These are phyloP conservation scores for Iphiclides podalirius DNA, from an alignment of 2,888 invertebrate genomes.

Conservation along the genomic window DNA sequence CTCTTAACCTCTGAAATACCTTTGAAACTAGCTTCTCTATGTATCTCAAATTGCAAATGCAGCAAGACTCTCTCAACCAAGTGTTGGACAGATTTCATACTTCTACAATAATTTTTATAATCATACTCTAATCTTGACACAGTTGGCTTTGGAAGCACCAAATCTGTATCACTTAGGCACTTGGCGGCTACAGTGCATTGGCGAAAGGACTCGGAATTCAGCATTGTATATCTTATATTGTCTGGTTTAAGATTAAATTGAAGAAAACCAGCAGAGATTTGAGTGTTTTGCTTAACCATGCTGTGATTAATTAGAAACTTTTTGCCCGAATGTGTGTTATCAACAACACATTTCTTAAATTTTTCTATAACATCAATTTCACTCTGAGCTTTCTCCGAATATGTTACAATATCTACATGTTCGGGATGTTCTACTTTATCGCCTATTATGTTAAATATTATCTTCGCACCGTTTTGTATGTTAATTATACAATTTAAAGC, in stretches of 20 bases:
- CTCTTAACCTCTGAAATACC: constrained; percentile 67
- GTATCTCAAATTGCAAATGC: constrained; percentile 64
- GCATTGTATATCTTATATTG: constrained; percentile 66
- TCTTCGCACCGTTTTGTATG: constrained; percentile 77
- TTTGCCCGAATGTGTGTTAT: constrained; percentile 66
- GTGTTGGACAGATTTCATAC: constrained; percentile 72
- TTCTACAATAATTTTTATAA: constrained; percentile 67
- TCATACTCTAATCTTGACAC: constrained; percentile 57
- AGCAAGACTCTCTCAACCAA: constrained; percentile 53
- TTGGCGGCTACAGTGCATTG: constrained; percentile 68
- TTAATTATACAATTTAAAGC: constrained; percentile 76
- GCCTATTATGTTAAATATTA: constrained; percentile 69
- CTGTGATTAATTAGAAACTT: constrained; percentile 79
- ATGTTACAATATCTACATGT: constrained; percentile 74
- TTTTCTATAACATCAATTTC: constrained; percentile 60
- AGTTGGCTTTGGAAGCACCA: constrained; percentile 44
- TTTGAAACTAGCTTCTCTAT: constrained; percentile 63
- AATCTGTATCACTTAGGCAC: constrained; percentile 51
- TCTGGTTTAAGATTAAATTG: constrained; percentile 69
- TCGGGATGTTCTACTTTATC: constrained; percentile 56
- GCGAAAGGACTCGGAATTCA: constrained; percentile 74
- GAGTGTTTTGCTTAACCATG: constrained; percentile 64
- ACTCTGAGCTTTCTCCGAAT: constrained; percentile 51
- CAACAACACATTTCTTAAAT: constrained; percentile 75
- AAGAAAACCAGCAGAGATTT: constrained; percentile 56